Base-by-base conservation (phyloP, 1,140 invertebrate species). In the Lethrus apterus region DNA sequence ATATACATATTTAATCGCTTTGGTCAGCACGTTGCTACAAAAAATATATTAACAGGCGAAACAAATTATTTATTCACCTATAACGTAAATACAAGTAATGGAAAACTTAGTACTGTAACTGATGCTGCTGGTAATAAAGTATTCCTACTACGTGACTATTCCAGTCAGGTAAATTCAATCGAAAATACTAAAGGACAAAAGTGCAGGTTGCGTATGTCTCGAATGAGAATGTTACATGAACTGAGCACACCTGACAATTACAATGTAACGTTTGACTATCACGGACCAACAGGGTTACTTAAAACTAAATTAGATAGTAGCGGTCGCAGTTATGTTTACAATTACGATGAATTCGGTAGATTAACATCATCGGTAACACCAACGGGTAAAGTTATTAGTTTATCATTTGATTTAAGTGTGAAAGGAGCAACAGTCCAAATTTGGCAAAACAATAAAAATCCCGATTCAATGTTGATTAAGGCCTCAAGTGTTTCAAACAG, bases 1-100 rank as follows among this genome's bases (percentile, higher is more conserved):
- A 84, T 93, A 33, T 97, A 95, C 60, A 82, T 95, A 8, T 98
- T 98, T 66, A 97, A 97, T 61, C 74, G 91, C 54, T 95, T 95
- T 60, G 94, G 93, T 0, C 92, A 96, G 64, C 93, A 97, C 58
- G 81, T 91, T 2, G 81, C 84, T 21, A 97, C 93, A 0, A 86
- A 84, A 49, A 94, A 95, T 63, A 93, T 96, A 46, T 70, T 95
- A 2, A 97, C 92, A 0, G 88, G 89, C 0, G 88, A 93, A 65
- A 89, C 83, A 0, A 83, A 88, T 44, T 97, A 95, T 62, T 78
- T 85, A 1, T 98, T 97, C 61, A 86, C 89, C 0, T 97, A 98
- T 66, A 96, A 93, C 54, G 91, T 96, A 0, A 95, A 95, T 60
- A 96, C 93, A 0, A 94, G 89, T 52, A 94, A 93, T 60, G 93